Conservation (phyloP, 2,797 vertebrate species). For the Cryptoblepharus egeriae region DNA sequence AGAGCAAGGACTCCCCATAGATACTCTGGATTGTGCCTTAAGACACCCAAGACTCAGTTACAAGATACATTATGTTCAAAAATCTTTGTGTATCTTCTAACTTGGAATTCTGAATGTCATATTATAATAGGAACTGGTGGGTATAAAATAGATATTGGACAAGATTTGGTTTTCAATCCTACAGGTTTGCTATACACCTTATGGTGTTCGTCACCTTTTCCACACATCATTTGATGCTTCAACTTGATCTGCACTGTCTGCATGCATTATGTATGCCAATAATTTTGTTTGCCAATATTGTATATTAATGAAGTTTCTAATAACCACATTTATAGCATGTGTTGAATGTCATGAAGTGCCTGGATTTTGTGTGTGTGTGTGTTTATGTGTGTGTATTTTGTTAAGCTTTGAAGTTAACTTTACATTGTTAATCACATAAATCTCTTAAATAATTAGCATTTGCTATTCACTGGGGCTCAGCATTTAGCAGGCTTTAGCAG, state of each 20-base stretch:
- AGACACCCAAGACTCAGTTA: too few species aligned
- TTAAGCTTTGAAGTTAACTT: constrained; percentile 61
- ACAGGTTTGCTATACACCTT: not conserved
- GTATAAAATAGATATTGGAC: too few species aligned
- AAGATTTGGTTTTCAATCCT: too few species aligned
- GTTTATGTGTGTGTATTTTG: not conserved
- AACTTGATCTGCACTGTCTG: constrained; percentile 11
- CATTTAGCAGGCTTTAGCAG: constrained; percentile 48
- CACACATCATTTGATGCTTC: not conserved
- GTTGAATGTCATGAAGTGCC: constrained; percentile 20
- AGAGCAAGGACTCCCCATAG: too few species aligned
- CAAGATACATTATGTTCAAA: not conserved
- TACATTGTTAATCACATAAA: constrained; percentile 47
- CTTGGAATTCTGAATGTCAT: too few species aligned
- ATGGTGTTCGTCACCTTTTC: fast-evolving
- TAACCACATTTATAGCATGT: constrained; percentile 23
- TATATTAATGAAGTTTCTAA: constrained; percentile 2
- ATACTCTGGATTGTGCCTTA: too few species aligned
- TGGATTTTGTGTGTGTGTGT: constrained; percentile 13
- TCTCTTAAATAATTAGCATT: constrained; percentile 56
- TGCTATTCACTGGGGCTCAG: constrained; percentile 35
- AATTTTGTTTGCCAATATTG: not conserved
- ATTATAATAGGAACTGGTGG: too few species aligned
- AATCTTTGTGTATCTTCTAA: too few species aligned
- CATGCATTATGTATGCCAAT: not conserved